These are phyloP conservation scores for Burhinus bistriatus DNA, from an alignment of 2,113 vertebrate genomes.

Conservation along the genomic window DNA sequence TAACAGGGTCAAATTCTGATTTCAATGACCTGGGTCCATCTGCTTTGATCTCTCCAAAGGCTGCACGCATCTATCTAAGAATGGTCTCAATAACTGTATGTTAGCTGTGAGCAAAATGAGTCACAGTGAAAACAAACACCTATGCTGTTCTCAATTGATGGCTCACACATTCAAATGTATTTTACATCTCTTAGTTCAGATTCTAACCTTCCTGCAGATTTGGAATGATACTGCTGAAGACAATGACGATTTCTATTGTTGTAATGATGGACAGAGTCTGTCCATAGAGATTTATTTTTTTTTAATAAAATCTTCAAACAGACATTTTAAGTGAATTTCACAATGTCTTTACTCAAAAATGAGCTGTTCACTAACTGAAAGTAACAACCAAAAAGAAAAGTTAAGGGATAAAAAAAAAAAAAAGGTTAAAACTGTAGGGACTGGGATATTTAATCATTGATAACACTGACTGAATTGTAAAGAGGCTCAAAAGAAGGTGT, in stretches of 20 bases:
- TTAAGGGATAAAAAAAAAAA: constrained; percentile 38
- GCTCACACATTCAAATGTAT: neutral
- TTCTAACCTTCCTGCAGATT: constrained; percentile 19
- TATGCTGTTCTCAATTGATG: neutral
- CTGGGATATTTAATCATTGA: constrained; percentile 63
- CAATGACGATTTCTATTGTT: constrained; percentile 49
- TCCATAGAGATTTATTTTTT: constrained; percentile 12
- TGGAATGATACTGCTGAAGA: constrained; percentile 28
- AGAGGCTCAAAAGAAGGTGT: constrained; percentile 59
- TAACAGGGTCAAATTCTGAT: neutral
- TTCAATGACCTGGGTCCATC: neutral
- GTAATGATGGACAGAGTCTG: constrained; percentile 32
- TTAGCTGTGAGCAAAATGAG: neutral
- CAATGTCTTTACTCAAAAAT: constrained; percentile 52
- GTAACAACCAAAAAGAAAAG: constrained; percentile 51
- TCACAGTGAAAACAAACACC: constrained; percentile 30
- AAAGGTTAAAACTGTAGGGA: constrained; percentile 58
- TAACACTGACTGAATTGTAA: constrained; percentile 59
- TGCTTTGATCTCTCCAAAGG: neutral
- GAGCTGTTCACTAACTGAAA: constrained; percentile 37
- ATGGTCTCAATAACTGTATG: neutral
- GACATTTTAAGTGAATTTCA: constrained; percentile 54
- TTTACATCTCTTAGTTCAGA: neutral
- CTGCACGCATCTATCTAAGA: neutral
- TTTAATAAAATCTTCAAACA: constrained; percentile 50